Evolutionary conservation across 2,888 invertebrate genomes (phyloP).

Genomic region (Schrankia costaestrigalis): DNA sequence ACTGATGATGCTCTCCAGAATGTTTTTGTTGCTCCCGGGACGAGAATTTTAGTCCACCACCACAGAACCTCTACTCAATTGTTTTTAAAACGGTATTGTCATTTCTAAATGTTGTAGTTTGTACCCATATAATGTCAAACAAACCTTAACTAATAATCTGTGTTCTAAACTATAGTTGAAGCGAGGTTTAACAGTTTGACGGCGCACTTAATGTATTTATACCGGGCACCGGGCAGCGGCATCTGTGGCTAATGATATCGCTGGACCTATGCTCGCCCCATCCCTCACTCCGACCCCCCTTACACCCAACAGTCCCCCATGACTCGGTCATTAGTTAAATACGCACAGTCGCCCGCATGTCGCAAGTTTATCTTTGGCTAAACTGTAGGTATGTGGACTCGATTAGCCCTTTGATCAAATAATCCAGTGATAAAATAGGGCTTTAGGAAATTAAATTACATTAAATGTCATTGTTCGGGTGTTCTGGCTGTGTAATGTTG

Average conservation of each 20-base stretch:
- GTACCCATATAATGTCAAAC: conserved; percentile 20
- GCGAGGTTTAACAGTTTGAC: conserved; percentile 75
- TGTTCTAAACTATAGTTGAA: conserved; percentile 51
- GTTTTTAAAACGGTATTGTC: too few relatives aligned
- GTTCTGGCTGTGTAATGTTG: conserved; percentile 44
- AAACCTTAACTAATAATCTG: conserved; percentile 28
- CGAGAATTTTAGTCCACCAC: too few relatives aligned
- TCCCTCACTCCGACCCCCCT: conserved; percentile 20
- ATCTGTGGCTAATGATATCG: conserved; percentile 80
- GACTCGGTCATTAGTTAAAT: conserved; percentile 80
- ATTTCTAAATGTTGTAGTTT: too few relatives aligned
- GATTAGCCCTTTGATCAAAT: conserved; percentile 81
- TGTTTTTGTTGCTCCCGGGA: too few relatives aligned
- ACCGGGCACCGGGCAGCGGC: conserved; percentile 70
- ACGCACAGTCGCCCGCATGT: conserved; percentile 79
- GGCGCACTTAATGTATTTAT: conserved; percentile 78
- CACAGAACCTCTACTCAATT: too few relatives aligned
- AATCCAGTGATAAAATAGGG: conserved; percentile 76
- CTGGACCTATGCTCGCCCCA: conserved; percentile 51
- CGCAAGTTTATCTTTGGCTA: conserved; percentile 79
- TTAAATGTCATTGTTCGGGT: conserved; percentile 67
- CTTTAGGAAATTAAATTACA: conserved; percentile 76
- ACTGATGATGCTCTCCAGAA: too few relatives aligned
- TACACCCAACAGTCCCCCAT: conserved; percentile 53
- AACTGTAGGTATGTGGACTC: conserved; percentile 77